Base-by-base conservation (phyloP, 1,140 invertebrate species). In the Drosophila carrolli region DNA sequence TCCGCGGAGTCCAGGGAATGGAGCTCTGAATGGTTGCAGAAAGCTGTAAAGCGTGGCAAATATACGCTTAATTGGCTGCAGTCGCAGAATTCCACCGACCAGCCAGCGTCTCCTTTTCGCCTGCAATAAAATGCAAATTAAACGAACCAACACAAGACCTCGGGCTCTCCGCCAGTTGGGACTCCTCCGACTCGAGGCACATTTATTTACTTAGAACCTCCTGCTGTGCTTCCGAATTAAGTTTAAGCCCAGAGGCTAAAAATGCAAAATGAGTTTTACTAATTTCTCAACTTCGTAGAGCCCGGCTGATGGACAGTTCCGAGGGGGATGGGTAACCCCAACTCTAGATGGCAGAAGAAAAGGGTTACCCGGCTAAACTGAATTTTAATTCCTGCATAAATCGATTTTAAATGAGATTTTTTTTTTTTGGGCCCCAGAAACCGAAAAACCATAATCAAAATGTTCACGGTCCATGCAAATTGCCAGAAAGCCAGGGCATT, bases 181-280 rank as follows among this genome's bases (percentile, higher is more conserved):
- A 16, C 43, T 40, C 14, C 53, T 32, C 37, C 44, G 79, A 74
- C 65, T 61, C 35, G 59, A 76, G 78, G 80, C 83, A 83, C 80
- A 88, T 88, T 91, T 91, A 91, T 91, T 91, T 91, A 91, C 90
- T 92, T 92, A 92, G 86, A 92, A 92, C 89, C 91, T 92, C 91
- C 91, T 92, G 91, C 91, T 92, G 91, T 91, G 91, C 91, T 92
- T 92, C 91, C 91, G 91, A 92, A 92, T 92, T 92, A 92, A 92
- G 91, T 92, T 91, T 91, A 92, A 92, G 85, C 90, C 91, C 91
- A 88, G 91, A 92, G 91, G 91, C 91, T 92, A 92, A 92, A 86
- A 80, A 92, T 89, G 75, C 82, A 89, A 92, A 92, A 92, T 92
- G 91, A 92, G 89, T 92, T 91, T 92, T 92, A 81, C 91, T 92